phyloP scores from a whole-genome alignment of 2,888 invertebrate genomes.

The Melikaiella ostensackeni region DNA sequence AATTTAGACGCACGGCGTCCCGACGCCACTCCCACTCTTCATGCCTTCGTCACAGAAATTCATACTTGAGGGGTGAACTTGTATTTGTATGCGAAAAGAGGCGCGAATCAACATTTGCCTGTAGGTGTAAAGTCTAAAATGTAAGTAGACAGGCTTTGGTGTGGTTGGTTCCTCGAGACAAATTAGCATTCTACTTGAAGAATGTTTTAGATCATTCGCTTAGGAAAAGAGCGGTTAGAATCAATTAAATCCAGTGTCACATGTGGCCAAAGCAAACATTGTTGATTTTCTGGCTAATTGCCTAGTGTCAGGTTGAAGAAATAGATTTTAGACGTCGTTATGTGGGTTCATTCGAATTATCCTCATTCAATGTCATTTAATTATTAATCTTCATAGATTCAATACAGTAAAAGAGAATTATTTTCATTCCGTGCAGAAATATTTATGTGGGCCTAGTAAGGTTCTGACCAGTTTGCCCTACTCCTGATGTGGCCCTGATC shows the following conservation, averaged over 20 bases:
- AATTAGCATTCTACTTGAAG: background rate
- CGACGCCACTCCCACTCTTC: slow-evolving; percentile 67
- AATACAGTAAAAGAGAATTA: too few relatives aligned
- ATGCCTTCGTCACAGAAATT: slow-evolving; percentile 55
- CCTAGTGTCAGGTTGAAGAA: slow-evolving; percentile 9
- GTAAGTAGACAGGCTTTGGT: background rate
- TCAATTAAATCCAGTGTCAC: background rate
- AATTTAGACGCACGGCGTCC: slow-evolving; percentile 73
- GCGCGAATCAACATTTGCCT: background rate
- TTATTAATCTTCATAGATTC: background rate
- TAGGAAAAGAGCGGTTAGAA: background rate
- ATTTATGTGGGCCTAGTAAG: too few relatives aligned
- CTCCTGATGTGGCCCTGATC: too few relatives aligned
- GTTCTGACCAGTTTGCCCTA: too few relatives aligned
- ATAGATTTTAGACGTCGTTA: slow-evolving; percentile 2
- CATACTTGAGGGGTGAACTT: slow-evolving; percentile 45
- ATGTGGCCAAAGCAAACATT: background rate
- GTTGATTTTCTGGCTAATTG: slow-evolving; percentile 6
- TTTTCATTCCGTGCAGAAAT: too few relatives aligned
- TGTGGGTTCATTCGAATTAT: slow-evolving; percentile 6
- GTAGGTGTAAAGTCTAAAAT: background rate
- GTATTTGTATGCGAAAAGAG: background rate
- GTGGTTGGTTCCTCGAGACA: background rate
- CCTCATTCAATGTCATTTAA: background rate
- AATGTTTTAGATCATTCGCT: slow-evolving; percentile 5